phyloP scores from a whole-genome alignment of 2,888 invertebrate genomes.

The Tholera decimalis region DNA sequence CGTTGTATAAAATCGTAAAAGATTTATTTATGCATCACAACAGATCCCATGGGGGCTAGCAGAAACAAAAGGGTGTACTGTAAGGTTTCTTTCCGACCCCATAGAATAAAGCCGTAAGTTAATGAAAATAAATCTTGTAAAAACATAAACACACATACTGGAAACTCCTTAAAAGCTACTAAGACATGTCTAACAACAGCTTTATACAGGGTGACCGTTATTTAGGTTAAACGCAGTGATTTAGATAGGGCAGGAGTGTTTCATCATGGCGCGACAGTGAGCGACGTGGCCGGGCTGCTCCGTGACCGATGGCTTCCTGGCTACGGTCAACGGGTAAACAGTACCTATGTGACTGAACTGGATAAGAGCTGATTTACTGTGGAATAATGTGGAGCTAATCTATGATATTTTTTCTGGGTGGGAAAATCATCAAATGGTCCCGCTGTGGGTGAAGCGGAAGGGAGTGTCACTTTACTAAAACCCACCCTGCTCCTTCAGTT shows the following conservation, averaged over 20 bases:
- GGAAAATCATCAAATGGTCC: too few species aligned
- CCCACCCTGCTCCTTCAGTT: too few species aligned
- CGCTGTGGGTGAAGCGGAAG: too few species aligned
- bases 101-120: too few species aligned
- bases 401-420: too few species aligned
- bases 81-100: too few species aligned
- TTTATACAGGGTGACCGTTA: slow-evolving; percentile 52
- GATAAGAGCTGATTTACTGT: slow-evolving; percentile 1
- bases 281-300: slow-evolving; percentile 56
- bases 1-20: too few species aligned
- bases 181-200: slow-evolving; percentile 18
- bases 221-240: slow-evolving; percentile 66
- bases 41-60: too few species aligned
- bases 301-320: slow-evolving; percentile 66
- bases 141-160: background rate
- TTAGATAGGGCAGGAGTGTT: slow-evolving; percentile 63
- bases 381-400: background rate
- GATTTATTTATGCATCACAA: too few species aligned
- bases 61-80: background rate
- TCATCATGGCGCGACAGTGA: slow-evolving; percentile 65
- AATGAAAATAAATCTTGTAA: background rate
- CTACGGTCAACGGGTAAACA: slow-evolving; percentile 47
- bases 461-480: too few species aligned
- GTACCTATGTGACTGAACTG: slow-evolving; percentile 20
- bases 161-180: slow-evolving; percentile 5